Evolutionary conservation across 2,888 invertebrate species (phyloP).

Genomic region (Aelia acuminata): DNA sequence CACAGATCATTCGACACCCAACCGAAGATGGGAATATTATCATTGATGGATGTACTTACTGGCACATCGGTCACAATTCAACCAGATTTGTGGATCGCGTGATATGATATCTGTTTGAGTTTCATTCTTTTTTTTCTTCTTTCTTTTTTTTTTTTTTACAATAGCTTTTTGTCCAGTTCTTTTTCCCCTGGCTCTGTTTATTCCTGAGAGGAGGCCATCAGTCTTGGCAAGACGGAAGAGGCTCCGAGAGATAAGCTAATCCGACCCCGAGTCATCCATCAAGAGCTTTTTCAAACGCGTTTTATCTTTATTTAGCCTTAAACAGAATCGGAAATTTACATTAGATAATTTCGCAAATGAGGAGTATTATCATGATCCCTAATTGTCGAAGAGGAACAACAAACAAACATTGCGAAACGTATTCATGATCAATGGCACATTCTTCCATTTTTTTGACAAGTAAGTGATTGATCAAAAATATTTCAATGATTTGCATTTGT

Average conservation of each 20-base stretch:
- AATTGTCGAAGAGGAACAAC: neutral
- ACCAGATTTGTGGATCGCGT: conserved; percentile 18
- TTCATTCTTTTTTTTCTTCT: neutral
- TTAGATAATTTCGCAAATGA: neutral
- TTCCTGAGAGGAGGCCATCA: conserved; percentile 45
- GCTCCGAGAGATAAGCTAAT: conserved; percentile 38
- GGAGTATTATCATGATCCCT: neutral
- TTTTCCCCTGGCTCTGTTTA: conserved; percentile 24
- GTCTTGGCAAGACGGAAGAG: conserved; percentile 26
- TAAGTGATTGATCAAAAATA: neutral
- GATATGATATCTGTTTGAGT: conserved; percentile 18
- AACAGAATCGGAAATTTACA: neutral
- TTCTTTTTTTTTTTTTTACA: too few relatives aligned
- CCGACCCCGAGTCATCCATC: conserved; percentile 34
- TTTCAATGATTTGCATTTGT: neutral
- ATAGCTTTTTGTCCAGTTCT: conserved; percentile 4
- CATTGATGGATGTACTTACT: neutral
- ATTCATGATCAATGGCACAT: neutral
- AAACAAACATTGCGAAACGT: neutral
- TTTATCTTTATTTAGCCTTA: conserved; percentile 19
- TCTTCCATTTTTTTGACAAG: neutral
- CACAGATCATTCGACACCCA: neutral
- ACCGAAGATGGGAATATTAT: neutral
- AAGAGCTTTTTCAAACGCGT: conserved; percentile 15
- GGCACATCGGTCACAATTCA: neutral